phyloP scores from a whole-genome alignment of 2,113 vertebrate genomes.

The Capreolus pygargus region DNA sequence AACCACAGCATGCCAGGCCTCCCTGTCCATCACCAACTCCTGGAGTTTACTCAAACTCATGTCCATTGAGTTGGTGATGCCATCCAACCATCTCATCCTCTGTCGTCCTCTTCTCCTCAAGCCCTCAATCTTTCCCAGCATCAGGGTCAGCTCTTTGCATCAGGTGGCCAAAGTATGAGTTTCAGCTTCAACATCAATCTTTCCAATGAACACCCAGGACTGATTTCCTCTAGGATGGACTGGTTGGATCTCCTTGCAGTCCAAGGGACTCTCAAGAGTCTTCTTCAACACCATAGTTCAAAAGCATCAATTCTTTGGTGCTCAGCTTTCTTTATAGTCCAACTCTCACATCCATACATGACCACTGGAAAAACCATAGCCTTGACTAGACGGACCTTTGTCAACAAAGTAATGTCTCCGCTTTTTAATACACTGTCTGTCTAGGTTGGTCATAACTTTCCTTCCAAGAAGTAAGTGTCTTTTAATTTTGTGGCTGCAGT shows the following conservation, averaged over 20 bases:
- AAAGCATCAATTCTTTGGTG: neutral
- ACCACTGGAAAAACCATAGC: no score
- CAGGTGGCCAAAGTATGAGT: neutral
- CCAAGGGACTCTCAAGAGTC: neutral
- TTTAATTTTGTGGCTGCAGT: no score
- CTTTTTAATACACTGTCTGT: no score
- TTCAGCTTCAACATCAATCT: neutral
- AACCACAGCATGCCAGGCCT: neutral
- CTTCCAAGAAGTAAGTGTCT: no score
- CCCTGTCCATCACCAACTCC: neutral
- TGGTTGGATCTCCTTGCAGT: neutral
- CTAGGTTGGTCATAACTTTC: no score
- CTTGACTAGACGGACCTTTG: no score
- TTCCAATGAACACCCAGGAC: neutral
- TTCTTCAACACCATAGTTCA: neutral
- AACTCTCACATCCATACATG: no score
- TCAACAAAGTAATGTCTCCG: no score
- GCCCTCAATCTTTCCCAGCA: neutral
- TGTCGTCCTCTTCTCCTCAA: neutral
- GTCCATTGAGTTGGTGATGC: neutral
- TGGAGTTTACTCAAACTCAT: neutral
- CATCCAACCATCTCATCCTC: neutral
- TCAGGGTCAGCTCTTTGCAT: neutral
- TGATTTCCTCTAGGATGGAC: neutral
- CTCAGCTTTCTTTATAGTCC: no score